Evolutionary conservation across 2,113 vertebrate species (phyloP).

Genomic region (Paramormyrops kingsleyae): DNA sequence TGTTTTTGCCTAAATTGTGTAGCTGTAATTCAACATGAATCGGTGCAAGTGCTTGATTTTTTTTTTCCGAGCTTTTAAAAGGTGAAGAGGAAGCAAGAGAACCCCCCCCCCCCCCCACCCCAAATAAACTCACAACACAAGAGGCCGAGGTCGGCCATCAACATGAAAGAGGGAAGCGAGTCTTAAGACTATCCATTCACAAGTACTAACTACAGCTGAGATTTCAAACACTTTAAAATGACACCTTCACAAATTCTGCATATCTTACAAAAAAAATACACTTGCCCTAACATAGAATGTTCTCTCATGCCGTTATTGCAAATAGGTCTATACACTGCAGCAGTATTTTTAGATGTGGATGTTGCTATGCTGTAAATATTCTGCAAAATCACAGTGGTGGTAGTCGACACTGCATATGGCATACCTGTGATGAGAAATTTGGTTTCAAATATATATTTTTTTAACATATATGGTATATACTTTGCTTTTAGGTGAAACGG

Average conservation of each 20-base stretch:
- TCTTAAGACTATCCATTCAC: constrained; percentile 16
- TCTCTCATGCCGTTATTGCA: constrained; percentile 22
- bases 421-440: constrained; percentile 8
- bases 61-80: background rate
- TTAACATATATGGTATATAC: background rate
- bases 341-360: background rate
- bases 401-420: constrained; percentile 15
- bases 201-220: background rate
- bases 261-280: background rate
- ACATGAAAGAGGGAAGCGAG: background rate
- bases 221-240: constrained; percentile 20
- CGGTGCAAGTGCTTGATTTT: background rate
- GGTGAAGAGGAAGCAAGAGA: background rate
- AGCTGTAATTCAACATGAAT: background rate
- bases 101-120: background rate
- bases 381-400: constrained; percentile 23
- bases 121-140: background rate
- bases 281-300: constrained; percentile 9
- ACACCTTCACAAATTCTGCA: constrained; percentile 9
- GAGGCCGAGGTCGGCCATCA: background rate
- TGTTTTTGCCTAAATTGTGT: background rate
- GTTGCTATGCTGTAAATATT: constrained; percentile 11
- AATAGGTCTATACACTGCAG: background rate
- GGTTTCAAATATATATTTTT: constrained; percentile 6
- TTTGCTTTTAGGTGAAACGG: background rate